A percentile compares a stretch with the other conserved stretches of the same genome.
These are phyloP conservation scores for Melieria picta DNA, from an alignment of 2,888 invertebrate species.

Conservation along the genomic window DNA sequence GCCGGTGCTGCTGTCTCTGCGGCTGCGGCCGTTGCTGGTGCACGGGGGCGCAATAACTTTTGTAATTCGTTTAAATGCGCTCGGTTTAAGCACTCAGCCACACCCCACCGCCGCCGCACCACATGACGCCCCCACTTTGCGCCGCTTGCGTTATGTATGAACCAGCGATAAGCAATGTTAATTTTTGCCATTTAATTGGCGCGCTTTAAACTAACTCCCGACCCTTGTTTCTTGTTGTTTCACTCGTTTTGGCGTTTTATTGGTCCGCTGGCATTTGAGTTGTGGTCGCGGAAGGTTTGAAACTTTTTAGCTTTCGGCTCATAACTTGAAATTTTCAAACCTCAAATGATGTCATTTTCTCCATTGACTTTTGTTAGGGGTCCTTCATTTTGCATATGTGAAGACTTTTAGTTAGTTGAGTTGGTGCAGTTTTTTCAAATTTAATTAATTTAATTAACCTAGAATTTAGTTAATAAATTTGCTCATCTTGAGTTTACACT, in stretches of 20 bases:
- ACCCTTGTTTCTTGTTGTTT: conserved; percentile 6
- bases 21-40: conserved; percentile 10
- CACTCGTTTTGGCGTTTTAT: neutral
- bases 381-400: too few relatives aligned
- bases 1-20: too few relatives aligned
- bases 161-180: conserved; percentile 29
- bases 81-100: neutral
- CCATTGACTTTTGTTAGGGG: too few relatives aligned
- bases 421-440: too few relatives aligned
- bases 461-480: too few relatives aligned
- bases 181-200: conserved; percentile 34
- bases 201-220: conserved; percentile 21
- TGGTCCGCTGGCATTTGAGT: neutral
- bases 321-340: neutral
- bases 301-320: conserved; percentile 9
- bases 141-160: conserved; percentile 21
- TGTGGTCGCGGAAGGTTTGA: neutral
- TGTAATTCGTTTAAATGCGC: conserved; percentile 25
- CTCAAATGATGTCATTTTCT: too few relatives aligned
- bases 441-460: too few relatives aligned
- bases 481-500: too few relatives aligned
- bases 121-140: neutral
- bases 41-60: conserved; percentile 16
- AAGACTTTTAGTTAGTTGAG: too few relatives aligned
- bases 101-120: neutral